These are phyloP conservation scores for Ceryle rudis DNA, from an alignment of 2,797 vertebrate genomes.

Conservation along the genomic window DNA sequence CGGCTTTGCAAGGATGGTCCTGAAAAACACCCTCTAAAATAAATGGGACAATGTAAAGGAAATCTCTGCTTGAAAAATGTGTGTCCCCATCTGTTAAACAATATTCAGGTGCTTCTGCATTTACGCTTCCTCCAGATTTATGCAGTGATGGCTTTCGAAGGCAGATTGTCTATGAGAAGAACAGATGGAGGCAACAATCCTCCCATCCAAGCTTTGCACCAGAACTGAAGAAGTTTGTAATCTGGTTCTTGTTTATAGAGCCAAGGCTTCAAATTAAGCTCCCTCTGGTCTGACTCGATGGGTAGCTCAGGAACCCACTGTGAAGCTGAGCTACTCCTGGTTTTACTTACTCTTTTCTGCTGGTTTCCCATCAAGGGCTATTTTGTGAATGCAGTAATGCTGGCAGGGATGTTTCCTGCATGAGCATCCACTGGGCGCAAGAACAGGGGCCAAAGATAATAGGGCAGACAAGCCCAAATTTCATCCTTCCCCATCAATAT, in stretches of 20 bases:
- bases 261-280: slow-evolving; percentile 36
- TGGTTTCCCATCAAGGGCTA: background rate
- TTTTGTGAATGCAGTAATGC: background rate
- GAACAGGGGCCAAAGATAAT: background rate
- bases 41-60: slow-evolving; percentile 22
- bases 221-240: slow-evolving; percentile 51
- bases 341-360: background rate
- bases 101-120: slow-evolving; percentile 54
- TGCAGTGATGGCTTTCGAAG: slow-evolving; percentile 39
- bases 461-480: background rate
- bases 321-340: background rate
- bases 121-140: slow-evolving; percentile 66
- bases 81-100: slow-evolving; percentile 48
- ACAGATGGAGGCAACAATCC: slow-evolving; percentile 57
- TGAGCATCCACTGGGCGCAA: background rate
- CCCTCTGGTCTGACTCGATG: background rate
- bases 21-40: slow-evolving; percentile 22
- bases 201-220: slow-evolving; percentile 42
- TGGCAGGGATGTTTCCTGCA: background rate
- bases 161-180: slow-evolving; percentile 65
- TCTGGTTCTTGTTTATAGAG: slow-evolving; percentile 52
- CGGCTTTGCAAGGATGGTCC: background rate
- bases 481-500: background rate
- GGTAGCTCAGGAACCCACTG: background rate
- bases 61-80: slow-evolving; percentile 37